phyloP scores from a whole-genome alignment of 2,113 vertebrate genomes.

The Platysternon megacephalum region DNA sequence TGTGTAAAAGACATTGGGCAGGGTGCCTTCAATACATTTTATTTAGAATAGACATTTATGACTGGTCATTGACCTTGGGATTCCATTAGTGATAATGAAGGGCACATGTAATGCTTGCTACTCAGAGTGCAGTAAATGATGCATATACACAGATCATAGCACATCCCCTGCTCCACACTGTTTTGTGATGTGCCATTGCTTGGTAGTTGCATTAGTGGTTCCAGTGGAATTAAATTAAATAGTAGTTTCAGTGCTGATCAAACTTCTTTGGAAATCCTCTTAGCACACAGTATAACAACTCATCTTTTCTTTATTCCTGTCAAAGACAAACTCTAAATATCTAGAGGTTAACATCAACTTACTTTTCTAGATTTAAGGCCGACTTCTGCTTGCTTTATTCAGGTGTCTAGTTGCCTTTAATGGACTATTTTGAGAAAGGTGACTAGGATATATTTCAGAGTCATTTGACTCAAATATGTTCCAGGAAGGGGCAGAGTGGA shows the following conservation, averaged over 20 bases:
- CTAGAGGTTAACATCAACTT: background rate
- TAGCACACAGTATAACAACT: background rate
- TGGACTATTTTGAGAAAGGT: background rate
- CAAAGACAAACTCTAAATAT: background rate
- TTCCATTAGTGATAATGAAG: slow-evolving; percentile 82
- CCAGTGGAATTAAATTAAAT: background rate
- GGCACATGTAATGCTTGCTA: slow-evolving; percentile 47
- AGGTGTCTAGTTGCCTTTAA: background rate
- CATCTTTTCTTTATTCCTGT: background rate
- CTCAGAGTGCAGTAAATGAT: slow-evolving; percentile 65
- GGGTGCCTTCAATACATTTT: slow-evolving; percentile 73
- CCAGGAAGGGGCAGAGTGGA: background rate
- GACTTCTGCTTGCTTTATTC: background rate
- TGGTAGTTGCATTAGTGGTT: background rate
- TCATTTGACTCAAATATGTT: background rate
- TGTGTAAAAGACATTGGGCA: slow-evolving; percentile 67
- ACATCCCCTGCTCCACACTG: background rate
- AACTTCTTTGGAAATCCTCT: background rate
- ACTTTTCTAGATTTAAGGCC: background rate
- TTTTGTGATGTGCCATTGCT: background rate
- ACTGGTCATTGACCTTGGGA: slow-evolving; percentile 78
- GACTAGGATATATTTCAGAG: background rate
- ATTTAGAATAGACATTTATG: slow-evolving; percentile 79
- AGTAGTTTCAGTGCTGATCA: background rate
- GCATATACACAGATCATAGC: slow-evolving; percentile 28